Base-by-base conservation (phyloP, 2,113 vertebrate genomes). In the Calyptomena viridis region DNA sequence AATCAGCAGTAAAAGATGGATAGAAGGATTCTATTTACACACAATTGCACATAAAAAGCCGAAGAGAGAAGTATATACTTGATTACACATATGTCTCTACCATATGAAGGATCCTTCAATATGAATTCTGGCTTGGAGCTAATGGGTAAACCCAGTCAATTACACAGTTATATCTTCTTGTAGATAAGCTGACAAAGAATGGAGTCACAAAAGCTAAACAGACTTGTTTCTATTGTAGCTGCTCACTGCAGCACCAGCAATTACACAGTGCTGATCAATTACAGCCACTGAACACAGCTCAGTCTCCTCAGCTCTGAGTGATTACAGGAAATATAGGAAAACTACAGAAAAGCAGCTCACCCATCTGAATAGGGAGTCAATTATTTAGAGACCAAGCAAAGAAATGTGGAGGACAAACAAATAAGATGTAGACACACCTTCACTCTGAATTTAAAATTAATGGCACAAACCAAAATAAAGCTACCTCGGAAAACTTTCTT, bases 361-460 rank as follows among this genome's bases (percentile, higher is more conserved):
- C 2, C 3, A 2, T 22, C 21, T 78, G 40, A 85, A 75, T 3
- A 68, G 37, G 31, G 5, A 87, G 31, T 1, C 2, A 1, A 4
- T 18, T 67, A 2, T 78, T 77, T n/a, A 72, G 27, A 88, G 16
- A 3, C 6, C 23, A 64, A 72, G 9, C 12, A 28, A 78, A 90
- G 40, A 92, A 60, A 24, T 21, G 2, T 7, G 12, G 25, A 76
- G 11, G 39, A 60, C 16, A 74, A 81, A 28, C 18, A 87, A 18
- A 25, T 17, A 58, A 39, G 13, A 28, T 7, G 55, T 63, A 50
- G 44, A 58, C 11, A 89, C 9, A 71, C 0, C 9, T 80, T 66
- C 40, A 44, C 10, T 44, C 22, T 14, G 22, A 79, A 69, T 91
- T 84, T 64, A 64, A 37, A 77, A 84, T 30, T 76, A 47, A 42